Conservation (phyloP, 2,888 invertebrate species). For the Rapana venosa region DNA sequence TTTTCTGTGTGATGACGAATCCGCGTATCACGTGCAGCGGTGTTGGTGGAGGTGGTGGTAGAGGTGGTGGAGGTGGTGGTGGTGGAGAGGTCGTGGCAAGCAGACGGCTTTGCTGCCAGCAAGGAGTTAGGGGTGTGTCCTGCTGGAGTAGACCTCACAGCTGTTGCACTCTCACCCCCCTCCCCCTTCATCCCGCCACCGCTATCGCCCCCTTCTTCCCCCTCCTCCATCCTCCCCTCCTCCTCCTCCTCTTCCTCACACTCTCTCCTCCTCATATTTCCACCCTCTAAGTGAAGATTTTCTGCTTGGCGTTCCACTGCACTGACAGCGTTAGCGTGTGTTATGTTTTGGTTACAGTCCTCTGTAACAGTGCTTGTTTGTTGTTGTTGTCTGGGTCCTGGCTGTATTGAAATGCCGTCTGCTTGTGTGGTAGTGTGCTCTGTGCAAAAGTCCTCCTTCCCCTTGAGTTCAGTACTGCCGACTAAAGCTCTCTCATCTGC, state of each 20-base stretch:
- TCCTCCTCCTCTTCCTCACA: neutral
- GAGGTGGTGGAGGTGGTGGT: no score
- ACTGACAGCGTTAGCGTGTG: constrained; percentile 9
- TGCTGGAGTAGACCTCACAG: neutral
- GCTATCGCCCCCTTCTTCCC: neutral
- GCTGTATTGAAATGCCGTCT: neutral
- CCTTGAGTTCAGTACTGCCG: neutral
- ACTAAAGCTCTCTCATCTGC: neutral
- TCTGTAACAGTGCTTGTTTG: neutral
- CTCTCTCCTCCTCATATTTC: neutral
- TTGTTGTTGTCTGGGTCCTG: neutral
- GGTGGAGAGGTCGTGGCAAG: neutral
- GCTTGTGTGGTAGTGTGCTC: neutral
- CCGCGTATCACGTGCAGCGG: neutral
- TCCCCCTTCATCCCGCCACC: neutral
- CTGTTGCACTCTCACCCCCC: neutral
- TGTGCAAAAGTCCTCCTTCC: neutral
- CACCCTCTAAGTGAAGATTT: neutral
- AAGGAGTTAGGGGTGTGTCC: neutral
- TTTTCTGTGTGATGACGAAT: neutral
- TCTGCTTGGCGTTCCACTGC: constrained; percentile 10
- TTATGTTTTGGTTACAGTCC: neutral
- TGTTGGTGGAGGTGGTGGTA: neutral
- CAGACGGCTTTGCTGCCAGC: neutral
- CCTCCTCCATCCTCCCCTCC: neutral